phyloP scores from a whole-genome alignment of 1,140 invertebrate genomes.

The Drosophila ficusphila region DNA sequence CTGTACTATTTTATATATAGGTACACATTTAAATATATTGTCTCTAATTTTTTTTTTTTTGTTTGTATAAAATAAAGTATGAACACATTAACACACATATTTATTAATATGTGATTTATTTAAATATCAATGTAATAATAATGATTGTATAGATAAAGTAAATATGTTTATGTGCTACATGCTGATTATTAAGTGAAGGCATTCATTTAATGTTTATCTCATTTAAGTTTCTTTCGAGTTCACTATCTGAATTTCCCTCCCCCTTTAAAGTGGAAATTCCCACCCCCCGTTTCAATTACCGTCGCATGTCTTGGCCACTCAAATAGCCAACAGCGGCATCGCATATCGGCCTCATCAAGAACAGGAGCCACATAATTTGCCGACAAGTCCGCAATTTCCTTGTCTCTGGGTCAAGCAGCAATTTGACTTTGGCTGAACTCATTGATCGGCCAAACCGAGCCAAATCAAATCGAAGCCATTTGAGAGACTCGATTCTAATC shows the following conservation, averaged over 20 bases:
- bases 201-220: too few relatives aligned
- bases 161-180: background rate
- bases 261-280: background rate
- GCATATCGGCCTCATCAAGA: background rate
- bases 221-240: too few relatives aligned
- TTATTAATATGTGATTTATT: too few relatives aligned
- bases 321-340: background rate
- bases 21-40: too few relatives aligned
- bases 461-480: conserved; percentile 25
- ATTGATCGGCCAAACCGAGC: conserved; percentile 17
- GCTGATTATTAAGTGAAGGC: too few relatives aligned
- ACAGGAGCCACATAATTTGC: conserved; percentile 29
- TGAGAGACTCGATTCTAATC: conserved; percentile 4
- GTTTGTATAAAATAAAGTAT: too few relatives aligned
- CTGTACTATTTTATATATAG: too few relatives aligned
- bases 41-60: too few relatives aligned
- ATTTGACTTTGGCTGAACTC: conserved; percentile 28
- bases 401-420: conserved; percentile 18
- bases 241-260: background rate
- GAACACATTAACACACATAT: too few relatives aligned
- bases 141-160: too few relatives aligned
- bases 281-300: conserved; percentile 16
- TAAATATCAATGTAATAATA: too few relatives aligned
- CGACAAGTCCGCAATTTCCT: conserved; percentile 20
- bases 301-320: background rate